Base-by-base conservation (phyloP, 1,140 invertebrate species). In the Thaumatotibia leucotreta region DNA sequence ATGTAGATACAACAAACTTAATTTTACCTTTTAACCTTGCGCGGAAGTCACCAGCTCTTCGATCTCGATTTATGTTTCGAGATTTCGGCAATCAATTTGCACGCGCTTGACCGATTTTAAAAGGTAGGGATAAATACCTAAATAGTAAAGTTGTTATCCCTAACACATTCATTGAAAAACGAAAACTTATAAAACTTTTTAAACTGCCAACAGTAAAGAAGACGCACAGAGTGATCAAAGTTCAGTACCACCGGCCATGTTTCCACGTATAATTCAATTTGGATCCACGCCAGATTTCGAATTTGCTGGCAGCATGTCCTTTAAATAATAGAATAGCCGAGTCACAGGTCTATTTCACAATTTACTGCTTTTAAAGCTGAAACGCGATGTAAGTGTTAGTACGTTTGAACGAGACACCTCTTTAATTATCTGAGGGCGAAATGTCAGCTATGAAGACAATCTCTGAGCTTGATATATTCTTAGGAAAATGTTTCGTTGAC, bases 201-300 rank as follows among this genome's bases (percentile, higher is more conserved):
- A n/a, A n/a, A n/a, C n/a, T n/a, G n/a, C 17, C 17, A 20, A 20
- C 39, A 20, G 17, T 8, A 45, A 45, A 20, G 39, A 20, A 45
- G 14, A 20, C 39, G 39, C 39, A 14, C 69, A 68, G 64, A 66
- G 63, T 70, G 78, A 77, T 84, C 80, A 77, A 76, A 77, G 73
- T 76, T 75, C 77, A 69, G 45, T 69, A 71, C 71, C 72, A 66
- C 64, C 70, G 64, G 72, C 69, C 70, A 58, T 61, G 72, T 72
- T 66, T 74, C 73, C 82, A 74, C 75, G 82, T 84, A 83, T 84
- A 86, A 86, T 83, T 86, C 80, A 86, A 86, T 86, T 86, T 86
- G 83, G 83, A 77, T 64, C 67, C 54, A 67, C 67, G 83, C 83
- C 83, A 86, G 83, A 83, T 80, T 85, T 75, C 70, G 73, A 83